phyloP scores from a whole-genome alignment of 2,113 vertebrate genomes.

The Genyomyrus donnyi region DNA sequence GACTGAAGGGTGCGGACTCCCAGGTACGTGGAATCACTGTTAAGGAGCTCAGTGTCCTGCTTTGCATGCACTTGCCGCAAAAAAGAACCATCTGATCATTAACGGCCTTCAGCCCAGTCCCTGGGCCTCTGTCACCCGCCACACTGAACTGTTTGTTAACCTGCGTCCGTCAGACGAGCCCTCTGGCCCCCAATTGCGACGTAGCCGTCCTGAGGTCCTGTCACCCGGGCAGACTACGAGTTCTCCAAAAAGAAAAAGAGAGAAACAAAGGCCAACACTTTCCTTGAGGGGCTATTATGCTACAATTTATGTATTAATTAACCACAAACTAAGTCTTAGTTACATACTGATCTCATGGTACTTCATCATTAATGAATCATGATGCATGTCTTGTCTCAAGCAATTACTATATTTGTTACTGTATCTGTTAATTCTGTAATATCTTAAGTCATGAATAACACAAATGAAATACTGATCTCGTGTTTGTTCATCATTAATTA shows the following conservation, averaged over 20 bases:
- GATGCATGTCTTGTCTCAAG: neutral
- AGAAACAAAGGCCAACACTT: neutral
- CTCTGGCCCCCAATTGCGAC: neutral
- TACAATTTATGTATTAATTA: neutral
- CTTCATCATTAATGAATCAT: neutral
- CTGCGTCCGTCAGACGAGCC: neutral
- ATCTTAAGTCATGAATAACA: neutral
- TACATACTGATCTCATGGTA: neutral
- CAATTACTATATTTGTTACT: neutral
- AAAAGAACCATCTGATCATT: neutral
- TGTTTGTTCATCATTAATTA: neutral
- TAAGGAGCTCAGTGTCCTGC: neutral
- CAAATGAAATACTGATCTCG: neutral
- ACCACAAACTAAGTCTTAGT: neutral
- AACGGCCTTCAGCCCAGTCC: neutral
- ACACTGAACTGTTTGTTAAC: slow-evolving; percentile 3
- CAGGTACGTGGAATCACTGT: neutral
- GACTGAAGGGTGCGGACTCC: neutral
- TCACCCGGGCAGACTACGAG: neutral
- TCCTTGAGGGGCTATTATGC: neutral
- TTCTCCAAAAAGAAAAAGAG: neutral
- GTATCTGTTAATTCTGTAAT: neutral
- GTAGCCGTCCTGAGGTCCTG: neutral
- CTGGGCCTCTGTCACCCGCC: neutral
- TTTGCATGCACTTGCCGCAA: slow-evolving; percentile 11